Evolutionary conservation across 2,113 vertebrate genomes (phyloP).

Genomic region (Macaca mulatta): DNA sequence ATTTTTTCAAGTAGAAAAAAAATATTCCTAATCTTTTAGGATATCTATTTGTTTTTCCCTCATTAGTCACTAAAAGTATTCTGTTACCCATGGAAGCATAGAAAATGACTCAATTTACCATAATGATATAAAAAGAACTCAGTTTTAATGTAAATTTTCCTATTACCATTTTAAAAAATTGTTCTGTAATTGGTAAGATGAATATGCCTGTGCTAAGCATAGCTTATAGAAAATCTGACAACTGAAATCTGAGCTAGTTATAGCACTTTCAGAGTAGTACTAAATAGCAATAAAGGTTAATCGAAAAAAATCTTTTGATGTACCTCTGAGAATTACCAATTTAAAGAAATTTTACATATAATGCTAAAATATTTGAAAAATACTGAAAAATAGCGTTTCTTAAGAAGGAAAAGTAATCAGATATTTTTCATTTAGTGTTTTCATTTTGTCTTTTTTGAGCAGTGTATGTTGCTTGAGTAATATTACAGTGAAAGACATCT

Average conservation of each 20-base stretch:
- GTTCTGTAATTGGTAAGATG: background rate
- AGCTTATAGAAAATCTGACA: conserved; percentile 30
- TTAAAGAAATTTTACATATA: background rate
- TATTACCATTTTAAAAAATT: background rate
- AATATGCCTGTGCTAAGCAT: background rate
- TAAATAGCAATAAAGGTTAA: background rate
- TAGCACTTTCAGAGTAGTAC: background rate
- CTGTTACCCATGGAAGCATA: background rate
- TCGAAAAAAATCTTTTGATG: background rate
- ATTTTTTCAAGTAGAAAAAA: conserved; percentile 37
- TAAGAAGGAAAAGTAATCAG: background rate
- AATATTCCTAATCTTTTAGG: background rate
- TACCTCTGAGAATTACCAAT: background rate
- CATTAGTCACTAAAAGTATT: background rate
- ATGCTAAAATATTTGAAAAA: conserved; percentile 6
- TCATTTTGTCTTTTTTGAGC: background rate
- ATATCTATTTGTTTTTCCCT: background rate
- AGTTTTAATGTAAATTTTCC: conserved; percentile 20
- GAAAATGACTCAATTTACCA: background rate
- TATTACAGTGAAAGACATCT: background rate
- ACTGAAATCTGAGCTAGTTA: background rate
- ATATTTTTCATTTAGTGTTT: background rate
- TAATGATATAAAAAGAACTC: background rate
- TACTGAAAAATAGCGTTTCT: background rate
- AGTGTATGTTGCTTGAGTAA: background rate